Conservation (phyloP, 2,113 vertebrate species). For the Orcinus orca region DNA sequence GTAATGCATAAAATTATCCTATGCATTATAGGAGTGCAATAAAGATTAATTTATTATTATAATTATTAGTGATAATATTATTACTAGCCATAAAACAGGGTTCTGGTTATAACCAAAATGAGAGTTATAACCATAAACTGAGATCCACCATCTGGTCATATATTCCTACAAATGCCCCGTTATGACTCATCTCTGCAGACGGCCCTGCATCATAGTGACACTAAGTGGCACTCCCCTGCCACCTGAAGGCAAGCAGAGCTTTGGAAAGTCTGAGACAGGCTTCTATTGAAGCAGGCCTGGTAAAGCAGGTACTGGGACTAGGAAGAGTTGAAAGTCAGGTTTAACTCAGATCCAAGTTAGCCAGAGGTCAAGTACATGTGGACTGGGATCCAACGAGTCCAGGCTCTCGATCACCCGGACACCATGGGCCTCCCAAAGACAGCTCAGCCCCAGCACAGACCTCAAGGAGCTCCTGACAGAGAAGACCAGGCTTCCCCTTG, state of each 20-base stretch:
- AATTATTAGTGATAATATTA: slow-evolving; percentile 17
- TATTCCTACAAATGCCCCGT: background rate
- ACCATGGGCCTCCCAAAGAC: background rate
- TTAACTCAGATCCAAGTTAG: background rate
- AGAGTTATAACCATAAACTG: background rate
- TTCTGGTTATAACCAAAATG: slow-evolving; percentile 43
- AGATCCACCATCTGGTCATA: background rate
- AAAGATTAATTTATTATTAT: slow-evolving; percentile 4
- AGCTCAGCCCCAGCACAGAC: background rate
- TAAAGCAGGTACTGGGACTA: background rate
- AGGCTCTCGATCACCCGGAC: background rate
- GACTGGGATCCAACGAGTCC: background rate
- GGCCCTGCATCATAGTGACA: background rate
- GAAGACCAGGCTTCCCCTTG: background rate
- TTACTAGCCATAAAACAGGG: background rate
- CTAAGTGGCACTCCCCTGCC: background rate
- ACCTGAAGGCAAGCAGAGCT: background rate
- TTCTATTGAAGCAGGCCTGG: background rate
- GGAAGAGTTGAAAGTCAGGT: background rate
- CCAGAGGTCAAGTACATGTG: background rate
- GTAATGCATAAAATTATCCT: slow-evolving; percentile 39
- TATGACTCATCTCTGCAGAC: background rate
- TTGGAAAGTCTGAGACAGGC: background rate
- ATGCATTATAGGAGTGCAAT: background rate
- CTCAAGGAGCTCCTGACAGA: background rate